Evolutionary conservation across 2,797 vertebrate species (phyloP).

Genomic region (Peromyscus attwateri): DNA sequence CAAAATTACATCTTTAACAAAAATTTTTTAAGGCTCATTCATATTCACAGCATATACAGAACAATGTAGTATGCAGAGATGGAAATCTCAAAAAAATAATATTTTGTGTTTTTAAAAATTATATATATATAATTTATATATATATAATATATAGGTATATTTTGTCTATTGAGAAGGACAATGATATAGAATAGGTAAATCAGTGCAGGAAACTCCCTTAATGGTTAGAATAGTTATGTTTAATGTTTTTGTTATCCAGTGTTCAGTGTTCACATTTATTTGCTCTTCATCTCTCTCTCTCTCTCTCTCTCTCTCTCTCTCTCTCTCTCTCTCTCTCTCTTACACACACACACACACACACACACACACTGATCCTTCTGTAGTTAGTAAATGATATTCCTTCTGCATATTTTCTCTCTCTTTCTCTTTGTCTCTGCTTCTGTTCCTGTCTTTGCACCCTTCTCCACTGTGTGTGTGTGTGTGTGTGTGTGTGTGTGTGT

Average conservation of each 20-base stretch:
- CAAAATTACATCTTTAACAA: neutral
- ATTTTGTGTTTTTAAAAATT: neutral
- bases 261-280: neutral
- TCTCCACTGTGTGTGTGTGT: accelerated
- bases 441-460: neutral
- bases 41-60: neutral
- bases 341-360: neutral
- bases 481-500: neutral
- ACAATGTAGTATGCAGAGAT: neutral
- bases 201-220: neutral
- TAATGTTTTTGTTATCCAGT: neutral
- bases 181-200: neutral
- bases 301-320: too few species aligned
- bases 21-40: neutral
- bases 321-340: too few species aligned
- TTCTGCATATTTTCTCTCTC: neutral
- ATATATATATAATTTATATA: too few species aligned
- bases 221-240: neutral
- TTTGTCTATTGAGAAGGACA: neutral
- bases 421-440: neutral
- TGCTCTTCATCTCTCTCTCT: neutral
- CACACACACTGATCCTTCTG: neutral
- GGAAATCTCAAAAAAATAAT: neutral
- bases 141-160: neutral
- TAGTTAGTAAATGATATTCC: neutral